Evolutionary conservation across 2,888 invertebrate species (phyloP), one percentile per base, ranked within the genome.

Genomic region (Aspidiotus destructor): DNA sequence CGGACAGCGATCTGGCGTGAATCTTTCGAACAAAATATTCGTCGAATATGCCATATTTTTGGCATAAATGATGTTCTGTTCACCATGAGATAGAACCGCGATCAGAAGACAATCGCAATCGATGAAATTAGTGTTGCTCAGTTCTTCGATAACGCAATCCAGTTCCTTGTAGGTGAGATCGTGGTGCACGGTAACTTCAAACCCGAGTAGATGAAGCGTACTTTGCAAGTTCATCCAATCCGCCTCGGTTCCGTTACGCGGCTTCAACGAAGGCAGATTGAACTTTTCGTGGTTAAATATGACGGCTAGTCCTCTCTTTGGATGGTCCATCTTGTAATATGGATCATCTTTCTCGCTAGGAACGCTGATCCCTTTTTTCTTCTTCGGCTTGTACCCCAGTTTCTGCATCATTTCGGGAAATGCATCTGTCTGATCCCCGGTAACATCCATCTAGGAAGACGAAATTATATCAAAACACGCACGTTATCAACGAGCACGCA

Each of bases 221-320:
- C 16, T 61, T 63, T 72, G 61, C 41, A 75, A 70, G 70, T 74
- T 73, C 5, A 70, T 60, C 41, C 72, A 71, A 64, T 96, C 96
- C 58, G 87, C 86, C 75, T 91, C 88, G 1, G 94, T 95, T 1
- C 95, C 96, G 72, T 85, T 83, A 70, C 92, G 84, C 11, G 83
- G 77, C 76, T 86, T 87, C 70, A 90, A 77, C 2, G 48, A 58
- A 54, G 72, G 73, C 42, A 74, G 72, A 11, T 85, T 84, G 75
- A 95, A 96, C 74, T 82, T 80, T 78, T 90, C 89, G 76, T 96
- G 94, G 77, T 95, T 96, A 75, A 96, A 92, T 75, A 96, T 90
- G 15, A 93, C 77, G 6, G 94, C 94, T 72, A 85, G 78, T 6
- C 96, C 95, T 69, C 94, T 84, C 71, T 84, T 81, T 72, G 83